phyloP scores from a whole-genome alignment of 1,140 invertebrate genomes.

The Atta cephalotes region DNA sequence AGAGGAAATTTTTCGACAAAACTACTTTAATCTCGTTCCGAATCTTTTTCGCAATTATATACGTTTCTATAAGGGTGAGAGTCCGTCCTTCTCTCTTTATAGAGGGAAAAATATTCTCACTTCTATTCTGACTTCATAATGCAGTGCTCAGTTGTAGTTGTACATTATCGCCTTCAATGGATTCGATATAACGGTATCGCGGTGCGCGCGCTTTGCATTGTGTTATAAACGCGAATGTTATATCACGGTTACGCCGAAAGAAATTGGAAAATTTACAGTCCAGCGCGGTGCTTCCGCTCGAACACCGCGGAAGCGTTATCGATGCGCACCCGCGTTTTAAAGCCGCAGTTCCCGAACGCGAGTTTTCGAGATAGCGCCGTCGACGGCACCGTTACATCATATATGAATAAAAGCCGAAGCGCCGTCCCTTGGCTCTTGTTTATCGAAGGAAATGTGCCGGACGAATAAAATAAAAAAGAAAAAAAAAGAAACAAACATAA shows the following conservation, averaged over 20 bases:
- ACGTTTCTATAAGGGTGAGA: background rate
- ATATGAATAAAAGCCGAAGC: slow-evolving; percentile 30
- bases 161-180: slow-evolving; percentile 33
- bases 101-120: slow-evolving; percentile 16
- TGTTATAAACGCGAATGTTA: slow-evolving; percentile 48
- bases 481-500: background rate
- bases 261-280: slow-evolving; percentile 63
- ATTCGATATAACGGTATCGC: slow-evolving; percentile 12
- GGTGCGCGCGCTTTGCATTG: slow-evolving; percentile 3
- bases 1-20: slow-evolving; percentile 9
- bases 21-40: slow-evolving; percentile 3
- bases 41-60: background rate
- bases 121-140: background rate
- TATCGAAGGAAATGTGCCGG: slow-evolving; percentile 6
- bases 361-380: slow-evolving; percentile 26
- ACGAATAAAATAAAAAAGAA: background rate
- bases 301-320: slow-evolving; percentile 54
- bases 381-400: background rate
- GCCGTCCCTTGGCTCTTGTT: slow-evolving; percentile 6
- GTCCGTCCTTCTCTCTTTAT: too few relatives aligned
- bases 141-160: background rate
- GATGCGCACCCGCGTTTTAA: slow-evolving; percentile 13
- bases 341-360: slow-evolving; percentile 32
- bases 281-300: slow-evolving; percentile 48
- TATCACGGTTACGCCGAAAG: slow-evolving; percentile 45